Base-by-base conservation (phyloP, 2,113 vertebrate genomes). In the Ciconia maguari region DNA sequence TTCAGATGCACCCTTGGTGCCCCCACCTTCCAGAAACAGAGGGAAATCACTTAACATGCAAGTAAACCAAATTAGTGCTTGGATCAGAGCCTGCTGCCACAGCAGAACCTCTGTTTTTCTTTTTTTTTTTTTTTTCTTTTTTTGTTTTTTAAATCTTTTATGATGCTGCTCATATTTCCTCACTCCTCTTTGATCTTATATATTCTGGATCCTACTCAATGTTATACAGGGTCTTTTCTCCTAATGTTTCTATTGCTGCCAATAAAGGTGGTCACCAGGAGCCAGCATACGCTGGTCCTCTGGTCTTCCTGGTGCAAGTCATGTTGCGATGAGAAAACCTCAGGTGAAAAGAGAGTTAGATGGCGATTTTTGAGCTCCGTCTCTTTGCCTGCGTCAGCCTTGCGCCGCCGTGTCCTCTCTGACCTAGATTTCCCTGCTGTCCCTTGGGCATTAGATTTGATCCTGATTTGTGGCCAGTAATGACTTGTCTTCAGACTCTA, bases 361-460 rank as follows among this genome's bases (percentile, higher is more conserved):
- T 1, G 3, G 21, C 6, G 16, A 66, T 66, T 91, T 93, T 64
- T 69, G 66, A 68, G 24, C 62, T 82, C 58, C 49, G 30, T 65
- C 51, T 83, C 48, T 66, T 55, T 83, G 62, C 38, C 55, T 91
- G 44, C 0, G 0, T 93, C 66, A 95, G 70, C 72, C 41, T 88
- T 1, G 0, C 0, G 3, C 32, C 2, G 0, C n/a, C 0, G 0
- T 93, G 84, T 86, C 68, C 54, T 93, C 74, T 79, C 51, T 94
- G 91, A 90, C 87, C 89, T 44, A 91, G 51, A 95, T 95, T 95
- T 83, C 32, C 46, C 38, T 52, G 62, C 66, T 77, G 68, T 62
- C 70, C 61, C 66, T 62, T 54, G 60, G 62, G 82, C 46, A 48
- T 80, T 88, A 70, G 54, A 88, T 89, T 74, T 83, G 70, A 95